A percentile compares a stretch with the other conserved stretches of the same genome.
These are phyloP conservation scores for Diplogasteroides magnus DNA, from an alignment of 1,140 invertebrate species.

Conservation along the genomic window DNA sequence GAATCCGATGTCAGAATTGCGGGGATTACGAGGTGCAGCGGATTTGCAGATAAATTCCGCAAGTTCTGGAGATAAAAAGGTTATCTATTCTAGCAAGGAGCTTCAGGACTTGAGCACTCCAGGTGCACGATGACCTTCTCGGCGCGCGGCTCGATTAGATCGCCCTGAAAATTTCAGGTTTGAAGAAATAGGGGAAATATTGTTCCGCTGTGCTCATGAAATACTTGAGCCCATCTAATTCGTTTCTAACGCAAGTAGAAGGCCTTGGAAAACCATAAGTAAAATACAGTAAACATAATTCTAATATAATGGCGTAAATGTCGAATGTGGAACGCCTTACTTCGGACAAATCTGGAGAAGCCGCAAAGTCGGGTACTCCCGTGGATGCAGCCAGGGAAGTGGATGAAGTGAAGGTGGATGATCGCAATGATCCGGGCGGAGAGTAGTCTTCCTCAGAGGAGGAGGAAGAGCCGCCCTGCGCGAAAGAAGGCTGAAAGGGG, in stretches of 20 bases:
- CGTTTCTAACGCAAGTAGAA: not conserved
- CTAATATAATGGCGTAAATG: too few relatives aligned
- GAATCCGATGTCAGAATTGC: too few relatives aligned
- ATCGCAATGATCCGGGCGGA: not conserved
- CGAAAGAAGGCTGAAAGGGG: not conserved
- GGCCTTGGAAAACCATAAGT: not conserved
- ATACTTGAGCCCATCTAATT: not conserved
- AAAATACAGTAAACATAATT: not conserved
- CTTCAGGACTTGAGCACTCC: not conserved
- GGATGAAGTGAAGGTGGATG: not conserved
- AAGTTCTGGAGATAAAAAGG: too few relatives aligned
- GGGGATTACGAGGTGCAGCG: too few relatives aligned
- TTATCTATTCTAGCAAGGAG: not conserved
- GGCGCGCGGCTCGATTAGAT: not conserved
- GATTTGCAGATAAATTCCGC: too few relatives aligned
- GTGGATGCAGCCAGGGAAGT: not conserved
- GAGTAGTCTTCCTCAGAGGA: too few relatives aligned
- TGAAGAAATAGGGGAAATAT: not conserved
- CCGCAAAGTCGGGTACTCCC: not conserved
- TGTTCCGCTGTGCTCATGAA: not conserved
- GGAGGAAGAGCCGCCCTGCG: too few relatives aligned
- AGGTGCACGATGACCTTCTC: not conserved
- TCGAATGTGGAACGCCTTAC: too few relatives aligned
- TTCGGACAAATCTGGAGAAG: not conserved
- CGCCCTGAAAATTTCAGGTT: not conserved